A percentile compares a stretch with the other conserved stretches of the same genome.
phyloP scores from a whole-genome alignment of 2,888 invertebrate genomes.

The Drosophila maculinotata region DNA sequence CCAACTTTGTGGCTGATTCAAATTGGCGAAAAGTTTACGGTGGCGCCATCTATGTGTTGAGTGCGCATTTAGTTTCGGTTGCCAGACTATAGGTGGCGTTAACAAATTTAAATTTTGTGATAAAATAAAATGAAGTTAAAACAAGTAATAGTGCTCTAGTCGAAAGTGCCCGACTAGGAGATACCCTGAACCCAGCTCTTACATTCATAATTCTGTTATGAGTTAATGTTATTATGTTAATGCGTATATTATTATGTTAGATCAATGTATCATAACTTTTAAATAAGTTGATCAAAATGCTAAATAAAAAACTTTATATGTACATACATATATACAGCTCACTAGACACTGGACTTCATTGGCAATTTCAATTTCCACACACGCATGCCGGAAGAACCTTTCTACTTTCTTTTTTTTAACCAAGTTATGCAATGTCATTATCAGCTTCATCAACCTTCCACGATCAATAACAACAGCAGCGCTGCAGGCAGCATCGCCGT shows the following conservation, averaged over 20 bases:
- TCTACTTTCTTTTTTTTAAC: slow-evolving; percentile 34
- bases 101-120: neutral
- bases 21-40: neutral
- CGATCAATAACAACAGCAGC: slow-evolving; percentile 26
- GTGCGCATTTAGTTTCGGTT: neutral
- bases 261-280: too few relatives aligned
- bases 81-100: slow-evolving; percentile 3
- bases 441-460: slow-evolving; percentile 27
- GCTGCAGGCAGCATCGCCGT: slow-evolving; percentile 40
- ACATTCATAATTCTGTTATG: too few relatives aligned
- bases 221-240: too few relatives aligned
- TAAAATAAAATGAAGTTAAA: neutral
- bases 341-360: too few relatives aligned
- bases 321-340: too few relatives aligned
- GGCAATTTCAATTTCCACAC: slow-evolving; percentile 33
- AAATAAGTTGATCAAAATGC: too few relatives aligned
- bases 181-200: too few relatives aligned
- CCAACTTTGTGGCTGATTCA: neutral
- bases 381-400: slow-evolving; percentile 50
- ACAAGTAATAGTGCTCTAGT: too few relatives aligned
- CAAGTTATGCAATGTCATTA: slow-evolving; percentile 56
- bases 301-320: too few relatives aligned
- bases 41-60: slow-evolving; percentile 22
- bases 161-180: too few relatives aligned
- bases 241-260: too few relatives aligned